Percentiles rank a stretch among this genome's conserved stretches.
phyloP scores from a whole-genome alignment of 2,888 invertebrate genomes.

The Eretmocerus hayati region DNA sequence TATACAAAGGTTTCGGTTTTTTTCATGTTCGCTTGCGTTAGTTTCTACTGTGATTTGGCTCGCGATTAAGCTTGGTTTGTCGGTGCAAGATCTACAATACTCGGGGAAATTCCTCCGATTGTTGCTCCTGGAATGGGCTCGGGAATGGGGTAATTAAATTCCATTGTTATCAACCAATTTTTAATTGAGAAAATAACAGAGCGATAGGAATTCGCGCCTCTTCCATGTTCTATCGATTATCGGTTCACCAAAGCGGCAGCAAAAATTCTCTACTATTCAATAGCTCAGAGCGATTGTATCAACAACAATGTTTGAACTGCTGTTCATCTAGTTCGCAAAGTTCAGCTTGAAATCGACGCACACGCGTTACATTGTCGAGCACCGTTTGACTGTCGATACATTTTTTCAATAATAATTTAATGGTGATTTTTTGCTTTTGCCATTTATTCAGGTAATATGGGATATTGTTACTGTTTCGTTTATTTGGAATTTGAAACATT shows the following conservation, averaged over 20 bases:
- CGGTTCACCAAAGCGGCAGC: slow-evolving; percentile 1
- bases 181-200: slow-evolving; percentile 11
- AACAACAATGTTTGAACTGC: no score
- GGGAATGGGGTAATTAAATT: not conserved
- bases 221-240: slow-evolving; percentile 11
- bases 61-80: not conserved
- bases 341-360: slow-evolving; percentile 4
- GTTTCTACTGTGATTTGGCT: not conserved
- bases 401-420: no score
- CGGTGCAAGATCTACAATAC: no score
- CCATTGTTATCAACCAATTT: slow-evolving; percentile 15
- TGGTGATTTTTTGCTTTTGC: no score
- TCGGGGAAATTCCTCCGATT: not conserved
- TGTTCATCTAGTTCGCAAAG: slow-evolving; percentile 1
- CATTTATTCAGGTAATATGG: no score
- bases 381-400: no score
- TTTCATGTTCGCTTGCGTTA: not conserved
- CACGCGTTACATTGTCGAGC: slow-evolving; percentile 1
- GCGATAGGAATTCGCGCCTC: slow-evolving; percentile 9
- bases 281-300: no score
- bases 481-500: no score
- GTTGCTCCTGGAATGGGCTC: not conserved
- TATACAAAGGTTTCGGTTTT: not conserved
- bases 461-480: no score
- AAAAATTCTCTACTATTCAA: slow-evolving; percentile 8